Evolutionary conservation across 2,888 invertebrate genomes (phyloP).

Genomic region (Mesoligia furuncula): DNA sequence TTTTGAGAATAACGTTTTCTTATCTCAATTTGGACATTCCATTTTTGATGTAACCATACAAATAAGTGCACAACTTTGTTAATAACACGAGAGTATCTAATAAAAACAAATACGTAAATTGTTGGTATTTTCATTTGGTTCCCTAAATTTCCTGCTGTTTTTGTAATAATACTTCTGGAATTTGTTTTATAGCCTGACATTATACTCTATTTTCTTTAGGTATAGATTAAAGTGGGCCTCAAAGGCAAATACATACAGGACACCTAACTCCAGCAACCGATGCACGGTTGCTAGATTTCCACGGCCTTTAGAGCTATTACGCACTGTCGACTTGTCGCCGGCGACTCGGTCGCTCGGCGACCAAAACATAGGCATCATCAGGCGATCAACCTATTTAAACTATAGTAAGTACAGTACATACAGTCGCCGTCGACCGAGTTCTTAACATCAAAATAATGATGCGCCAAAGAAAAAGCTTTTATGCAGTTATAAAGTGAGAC

Average conservation of each 20-base stretch:
- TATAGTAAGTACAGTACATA: too few relatives aligned
- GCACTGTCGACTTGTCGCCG: too few relatives aligned
- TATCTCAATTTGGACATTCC: constrained; percentile 4
- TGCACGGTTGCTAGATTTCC: background rate
- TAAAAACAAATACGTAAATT: constrained; percentile 25
- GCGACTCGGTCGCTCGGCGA: too few relatives aligned
- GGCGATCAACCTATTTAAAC: too few relatives aligned
- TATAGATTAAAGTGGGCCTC: background rate
- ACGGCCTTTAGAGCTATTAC: too few relatives aligned
- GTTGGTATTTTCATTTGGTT: constrained; percentile 16
- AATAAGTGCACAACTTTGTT: constrained; percentile 22
- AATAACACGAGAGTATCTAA: constrained; percentile 23
- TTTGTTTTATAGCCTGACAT: constrained; percentile 10
- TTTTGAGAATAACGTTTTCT: constrained; percentile 16
- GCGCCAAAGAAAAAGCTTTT: background rate
- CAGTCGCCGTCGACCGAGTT: too few relatives aligned
- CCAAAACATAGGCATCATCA: too few relatives aligned
- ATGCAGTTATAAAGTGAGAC: background rate
- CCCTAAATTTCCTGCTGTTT: constrained; percentile 11
- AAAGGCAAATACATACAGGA: background rate
- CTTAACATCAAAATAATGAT: background rate
- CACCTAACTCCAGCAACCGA: background rate
- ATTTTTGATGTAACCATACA: background rate
- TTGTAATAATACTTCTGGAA: constrained; percentile 47
- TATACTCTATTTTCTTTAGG: background rate